Base-by-base conservation (phyloP, 2,113 vertebrate species). In the Hemiscyllium ocellatum region DNA sequence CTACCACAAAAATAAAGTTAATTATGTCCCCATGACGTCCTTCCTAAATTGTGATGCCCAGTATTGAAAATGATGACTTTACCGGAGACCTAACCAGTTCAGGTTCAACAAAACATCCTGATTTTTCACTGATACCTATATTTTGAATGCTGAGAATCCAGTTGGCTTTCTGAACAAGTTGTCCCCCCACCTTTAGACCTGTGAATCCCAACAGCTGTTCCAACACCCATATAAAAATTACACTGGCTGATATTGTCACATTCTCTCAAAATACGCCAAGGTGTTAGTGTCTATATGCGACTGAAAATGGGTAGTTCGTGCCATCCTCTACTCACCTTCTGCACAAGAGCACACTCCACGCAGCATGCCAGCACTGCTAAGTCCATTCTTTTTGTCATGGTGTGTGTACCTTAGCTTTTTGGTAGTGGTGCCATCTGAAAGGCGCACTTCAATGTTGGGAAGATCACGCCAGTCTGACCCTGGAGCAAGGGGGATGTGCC, bases 401-500 rank as follows among this genome's bases (percentile, higher is more conserved):
- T 99, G 98, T 0, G 98, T 98, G 97, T 99, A 99, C 0, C 98
- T 98, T 78, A 99, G 98, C 94, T 99, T 99, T 96, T 98, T 97
- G 2, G 99, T 98, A 96, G 96, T 98, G 2, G 98, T 98, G 95
- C 99, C 98, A 0, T 99, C 99, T 0, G 98, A 97, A 17, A 99
- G 97, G 0, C 97, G 98, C 37, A 99, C 98, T 97, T 99, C 98
- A 0, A 99, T 98, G 97, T 99, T 99, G 52, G 99, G 99, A 24
- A 99, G 97, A 96, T 99, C 99, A 0, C 99, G 97, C 99, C 99
- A 99, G 96, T 99, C 99, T 0, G 99, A 99, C 89, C 99, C 99
- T 0, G 99, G 99, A 0, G 98, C 98, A 96, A 99, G 96, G 0
- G 99, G 99, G 96, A 99, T 98, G 97, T 99, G 98, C 22, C 99